phyloP scores from a whole-genome alignment of 2,888 invertebrate species.

The Branchellion lobata region DNA sequence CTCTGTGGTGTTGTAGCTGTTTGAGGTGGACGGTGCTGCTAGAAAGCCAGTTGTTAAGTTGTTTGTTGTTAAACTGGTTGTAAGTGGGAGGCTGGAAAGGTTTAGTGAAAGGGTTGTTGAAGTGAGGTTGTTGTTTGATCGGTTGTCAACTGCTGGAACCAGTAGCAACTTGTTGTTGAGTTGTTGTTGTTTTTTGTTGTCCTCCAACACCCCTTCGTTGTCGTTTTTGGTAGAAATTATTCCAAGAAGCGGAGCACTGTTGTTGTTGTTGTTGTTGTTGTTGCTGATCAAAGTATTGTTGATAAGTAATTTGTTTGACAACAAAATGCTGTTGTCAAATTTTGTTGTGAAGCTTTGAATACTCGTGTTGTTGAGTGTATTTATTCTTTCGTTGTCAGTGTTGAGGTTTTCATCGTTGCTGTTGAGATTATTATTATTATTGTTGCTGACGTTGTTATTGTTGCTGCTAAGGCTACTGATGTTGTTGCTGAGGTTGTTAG shows the following conservation, averaged over 20 bases:
- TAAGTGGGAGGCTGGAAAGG: too few relatives aligned
- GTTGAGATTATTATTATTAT: background rate
- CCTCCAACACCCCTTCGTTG: too few relatives aligned
- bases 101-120: too few relatives aligned
- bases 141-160: too few relatives aligned
- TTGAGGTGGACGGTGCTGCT: too few relatives aligned
- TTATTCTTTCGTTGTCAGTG: background rate
- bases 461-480: background rate
- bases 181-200: too few relatives aligned
- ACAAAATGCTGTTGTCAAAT: background rate
- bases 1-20: background rate
- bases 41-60: background rate
- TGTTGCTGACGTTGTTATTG: background rate
- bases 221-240: background rate
- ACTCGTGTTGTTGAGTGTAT: too few relatives aligned
- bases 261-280: slow-evolving; percentile 8
- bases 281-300: background rate
- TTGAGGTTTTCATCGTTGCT: background rate
- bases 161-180: too few relatives aligned
- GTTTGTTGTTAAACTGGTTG: too few relatives aligned
- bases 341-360: background rate
- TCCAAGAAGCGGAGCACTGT: background rate
- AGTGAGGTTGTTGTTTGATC: too few relatives aligned
- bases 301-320: too few relatives aligned
- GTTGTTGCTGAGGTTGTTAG: background rate